Conservation (phyloP, 1,140 invertebrate species). For the Drusus annulatus region DNA sequence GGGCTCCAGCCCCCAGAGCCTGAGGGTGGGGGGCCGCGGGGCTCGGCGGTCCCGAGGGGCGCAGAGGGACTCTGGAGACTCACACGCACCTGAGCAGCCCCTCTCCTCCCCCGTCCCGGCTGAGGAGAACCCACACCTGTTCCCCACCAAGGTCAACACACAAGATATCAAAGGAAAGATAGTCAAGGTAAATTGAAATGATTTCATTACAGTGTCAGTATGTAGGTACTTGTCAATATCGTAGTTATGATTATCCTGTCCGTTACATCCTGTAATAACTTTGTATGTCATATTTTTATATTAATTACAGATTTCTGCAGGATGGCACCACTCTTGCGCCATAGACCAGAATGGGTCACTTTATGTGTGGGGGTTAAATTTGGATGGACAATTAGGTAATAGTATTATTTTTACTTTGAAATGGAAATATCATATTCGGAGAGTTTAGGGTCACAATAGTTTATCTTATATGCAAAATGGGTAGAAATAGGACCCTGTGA, state of each 20-base stretch:
- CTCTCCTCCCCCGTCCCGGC: conserved; percentile 18
- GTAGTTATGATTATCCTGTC: too few species aligned
- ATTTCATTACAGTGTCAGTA: too few species aligned
- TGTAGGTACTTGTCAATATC: too few species aligned
- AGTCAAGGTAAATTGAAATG: conserved; percentile 44
- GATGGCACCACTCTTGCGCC: conserved; percentile 79
- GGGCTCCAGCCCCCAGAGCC: conserved; percentile 57
- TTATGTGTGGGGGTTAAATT: conserved; percentile 80
- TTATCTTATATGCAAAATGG: neutral
- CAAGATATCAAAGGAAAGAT: conserved; percentile 53
- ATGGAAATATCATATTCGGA: too few species aligned
- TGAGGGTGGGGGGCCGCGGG: conserved; percentile 49
- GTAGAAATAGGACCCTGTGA: too few species aligned
- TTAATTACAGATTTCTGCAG: conserved; percentile 73
- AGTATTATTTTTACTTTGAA: neutral
- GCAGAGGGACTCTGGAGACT: neutral
- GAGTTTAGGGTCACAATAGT: too few species aligned
- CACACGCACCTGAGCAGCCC: conserved; percentile 7
- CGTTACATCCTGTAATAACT: too few species aligned
- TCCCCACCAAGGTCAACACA: conserved; percentile 51
- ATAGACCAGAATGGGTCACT: conserved; percentile 77
- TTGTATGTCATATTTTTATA: neutral
- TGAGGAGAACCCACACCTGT: conserved; percentile 50
- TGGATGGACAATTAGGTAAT: conserved; percentile 75
- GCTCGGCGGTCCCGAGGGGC: conserved; percentile 23